A percentile compares a stretch with the other conserved stretches of the same genome.
Evolutionary conservation across 2,113 vertebrate genomes (phyloP).

Genomic region (Pardalotus punctatus): DNA sequence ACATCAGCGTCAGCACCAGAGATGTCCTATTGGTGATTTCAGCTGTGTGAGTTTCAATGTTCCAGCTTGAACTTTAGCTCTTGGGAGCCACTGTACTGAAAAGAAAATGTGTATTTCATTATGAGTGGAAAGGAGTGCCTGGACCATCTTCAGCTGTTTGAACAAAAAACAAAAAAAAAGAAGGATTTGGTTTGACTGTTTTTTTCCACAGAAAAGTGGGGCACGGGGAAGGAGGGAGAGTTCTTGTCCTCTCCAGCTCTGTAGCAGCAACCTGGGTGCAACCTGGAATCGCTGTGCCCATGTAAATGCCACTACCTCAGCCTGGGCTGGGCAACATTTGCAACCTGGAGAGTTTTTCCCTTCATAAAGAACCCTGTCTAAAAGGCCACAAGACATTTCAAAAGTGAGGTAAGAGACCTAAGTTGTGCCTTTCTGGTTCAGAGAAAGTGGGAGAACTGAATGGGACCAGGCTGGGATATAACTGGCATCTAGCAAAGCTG

Average conservation of each 20-base stretch:
- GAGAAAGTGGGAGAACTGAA: neutral
- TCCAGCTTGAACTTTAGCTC: constrained; percentile 4
- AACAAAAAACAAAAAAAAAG: neutral
- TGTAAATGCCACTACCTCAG: neutral
- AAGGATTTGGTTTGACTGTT: neutral
- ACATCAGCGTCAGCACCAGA: neutral
- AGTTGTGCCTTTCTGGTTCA: neutral
- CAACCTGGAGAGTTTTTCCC: neutral
- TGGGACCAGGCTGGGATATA: neutral
- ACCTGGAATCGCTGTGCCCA: neutral
- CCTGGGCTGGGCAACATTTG: neutral
- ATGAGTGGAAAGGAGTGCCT: neutral
- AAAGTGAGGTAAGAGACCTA: neutral
- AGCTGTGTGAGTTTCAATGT: neutral
- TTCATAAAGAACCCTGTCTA: neutral
- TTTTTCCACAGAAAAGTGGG: neutral
- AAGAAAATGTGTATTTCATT: constrained; percentile 26
- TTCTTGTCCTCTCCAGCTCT: neutral
- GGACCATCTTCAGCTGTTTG: neutral
- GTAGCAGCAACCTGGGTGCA: neutral
- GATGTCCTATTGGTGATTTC: neutral
- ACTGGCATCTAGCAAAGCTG: neutral
- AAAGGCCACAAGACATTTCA: neutral
- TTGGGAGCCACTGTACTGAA: neutral
- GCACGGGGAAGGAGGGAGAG: neutral